Conservation (phyloP, 1,140 invertebrate species). For the Penaeus chinensis region DNA sequence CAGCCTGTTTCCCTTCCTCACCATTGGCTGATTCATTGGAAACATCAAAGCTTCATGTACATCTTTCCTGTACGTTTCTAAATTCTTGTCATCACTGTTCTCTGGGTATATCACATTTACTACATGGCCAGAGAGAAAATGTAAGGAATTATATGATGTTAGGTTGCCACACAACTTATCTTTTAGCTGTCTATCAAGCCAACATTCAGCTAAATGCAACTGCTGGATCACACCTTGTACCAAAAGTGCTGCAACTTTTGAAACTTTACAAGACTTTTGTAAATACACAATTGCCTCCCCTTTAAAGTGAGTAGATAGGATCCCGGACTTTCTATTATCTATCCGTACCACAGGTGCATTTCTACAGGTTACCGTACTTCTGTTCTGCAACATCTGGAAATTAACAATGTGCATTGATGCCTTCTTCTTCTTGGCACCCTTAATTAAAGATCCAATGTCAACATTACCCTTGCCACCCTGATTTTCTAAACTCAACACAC, state of each 20-base stretch:
- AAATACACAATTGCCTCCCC: slow-evolving; percentile 51
- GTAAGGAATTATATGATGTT: slow-evolving; percentile 33
- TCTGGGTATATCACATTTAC: slow-evolving; percentile 40
- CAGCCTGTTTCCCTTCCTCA: slow-evolving; percentile 77
- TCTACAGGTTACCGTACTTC: not conserved
- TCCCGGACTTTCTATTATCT: slow-evolving; percentile 35
- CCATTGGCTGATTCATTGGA: slow-evolving; percentile 76
- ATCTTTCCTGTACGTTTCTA: slow-evolving; percentile 28
- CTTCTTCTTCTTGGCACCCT: slow-evolving; percentile 40
- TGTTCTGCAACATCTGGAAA: slow-evolving; percentile 43
- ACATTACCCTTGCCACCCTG: not conserved
- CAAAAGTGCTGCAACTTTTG: slow-evolving; percentile 22
- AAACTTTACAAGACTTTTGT: slow-evolving; percentile 24
- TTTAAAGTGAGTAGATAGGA: slow-evolving; percentile 20
- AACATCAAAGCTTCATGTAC: slow-evolving; percentile 79
- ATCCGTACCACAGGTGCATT: slow-evolving; percentile 41
- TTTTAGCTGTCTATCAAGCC: slow-evolving; percentile 35
- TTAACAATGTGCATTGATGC: not conserved
- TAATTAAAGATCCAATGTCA: slow-evolving; percentile 28
- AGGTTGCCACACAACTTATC: slow-evolving; percentile 31
- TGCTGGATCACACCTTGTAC: slow-evolving; percentile 79
- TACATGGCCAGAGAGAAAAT: slow-evolving; percentile 39
- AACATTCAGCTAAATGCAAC: slow-evolving; percentile 83
- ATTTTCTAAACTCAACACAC: slow-evolving; percentile 31
- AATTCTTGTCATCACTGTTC: slow-evolving; percentile 19